Evolutionary conservation across 2,888 invertebrate genomes (phyloP).

Genomic region (Phrixothrix hirtus): DNA sequence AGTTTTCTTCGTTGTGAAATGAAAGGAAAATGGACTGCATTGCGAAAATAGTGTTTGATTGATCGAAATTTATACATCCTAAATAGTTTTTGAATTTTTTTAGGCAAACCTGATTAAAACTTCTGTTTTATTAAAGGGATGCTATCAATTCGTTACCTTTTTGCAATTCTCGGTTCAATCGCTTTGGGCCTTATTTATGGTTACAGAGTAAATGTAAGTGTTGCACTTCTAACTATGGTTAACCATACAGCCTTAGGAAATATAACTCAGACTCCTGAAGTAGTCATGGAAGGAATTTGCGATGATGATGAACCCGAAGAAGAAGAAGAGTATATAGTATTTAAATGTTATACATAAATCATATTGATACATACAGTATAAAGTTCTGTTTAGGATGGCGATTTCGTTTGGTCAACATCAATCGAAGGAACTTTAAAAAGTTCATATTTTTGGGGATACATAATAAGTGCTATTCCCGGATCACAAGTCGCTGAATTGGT

Average conservation of each 20-base stretch:
- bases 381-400: slow-evolving; percentile 69
- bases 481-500: slow-evolving; percentile 78
- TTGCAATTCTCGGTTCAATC: slow-evolving; percentile 73
- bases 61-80: too few relatives aligned
- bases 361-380: too few relatives aligned
- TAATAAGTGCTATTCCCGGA: slow-evolving; percentile 76
- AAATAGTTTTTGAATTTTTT: too few relatives aligned
- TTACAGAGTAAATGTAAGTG: slow-evolving; percentile 80
- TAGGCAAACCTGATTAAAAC: too few relatives aligned
- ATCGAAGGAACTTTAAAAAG: slow-evolving; percentile 77
- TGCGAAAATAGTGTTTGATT: too few relatives aligned
- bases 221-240: slow-evolving; percentile 82
- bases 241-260: slow-evolving; percentile 67
- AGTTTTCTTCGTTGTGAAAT: too few relatives aligned
- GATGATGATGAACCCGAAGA: background rate
- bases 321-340: background rate
- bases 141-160: slow-evolving; percentile 64
- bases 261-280: too few relatives aligned
- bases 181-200: slow-evolving; percentile 82
- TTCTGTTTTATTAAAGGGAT: slow-evolving; percentile 49
- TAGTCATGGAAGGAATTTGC: background rate
- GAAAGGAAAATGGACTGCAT: too few relatives aligned
- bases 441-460: slow-evolving; percentile 87
- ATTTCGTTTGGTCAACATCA: slow-evolving; percentile 73
- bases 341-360: too few relatives aligned